Evolutionary conservation across 1,140 invertebrate species (phyloP), one percentile per base, ranked within the genome.

Genomic region (Lasioglossum albipes): DNA sequence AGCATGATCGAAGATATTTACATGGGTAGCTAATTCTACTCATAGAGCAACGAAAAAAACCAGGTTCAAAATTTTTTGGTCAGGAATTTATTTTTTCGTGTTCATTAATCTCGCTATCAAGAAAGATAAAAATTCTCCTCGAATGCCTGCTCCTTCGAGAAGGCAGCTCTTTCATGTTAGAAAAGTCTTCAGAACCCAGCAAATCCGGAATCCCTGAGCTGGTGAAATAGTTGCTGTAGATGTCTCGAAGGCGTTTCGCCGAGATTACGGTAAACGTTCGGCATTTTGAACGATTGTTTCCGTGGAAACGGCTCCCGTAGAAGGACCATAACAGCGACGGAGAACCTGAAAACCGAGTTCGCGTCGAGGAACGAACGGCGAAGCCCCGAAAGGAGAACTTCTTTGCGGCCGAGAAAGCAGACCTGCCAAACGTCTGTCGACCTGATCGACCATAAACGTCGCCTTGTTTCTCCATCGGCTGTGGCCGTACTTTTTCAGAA

Each of bases 401-500:
- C 83, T 70, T 83, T 74, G 70, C 75, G 45, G 22, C 27, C 70
- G 77, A 76, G 74, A 85, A 87, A 88, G 84, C 72, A 82, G 77
- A 88, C 82, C 80, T 81, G 84, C 80, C 86, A 78, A 88, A 85
- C 77, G 75, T 84, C 86, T 82, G 87, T 86, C 82, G 84, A 84
- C 72, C 80, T 74, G 67, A 42, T 81, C 82, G 75, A 82, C 86
- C 87, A 75, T 88, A 88, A 88, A 88, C 72, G 87, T 88, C 84
- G 77, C 72, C 81, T 36, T 64, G 82, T 81, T 88, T 84, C 82
- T 76, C 81, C 82, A 64, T 62, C 79, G 49, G 52, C 57, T 65
- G 65, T 67, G 71, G 12, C 69, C 42, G 52, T 62, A 27, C 42
- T 66, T 86, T 84, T 84, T 86, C 83, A 75, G 86, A 87, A 87